Base-by-base conservation (phyloP, 2,113 vertebrate genomes). In the Bambusicola thoracicus region DNA sequence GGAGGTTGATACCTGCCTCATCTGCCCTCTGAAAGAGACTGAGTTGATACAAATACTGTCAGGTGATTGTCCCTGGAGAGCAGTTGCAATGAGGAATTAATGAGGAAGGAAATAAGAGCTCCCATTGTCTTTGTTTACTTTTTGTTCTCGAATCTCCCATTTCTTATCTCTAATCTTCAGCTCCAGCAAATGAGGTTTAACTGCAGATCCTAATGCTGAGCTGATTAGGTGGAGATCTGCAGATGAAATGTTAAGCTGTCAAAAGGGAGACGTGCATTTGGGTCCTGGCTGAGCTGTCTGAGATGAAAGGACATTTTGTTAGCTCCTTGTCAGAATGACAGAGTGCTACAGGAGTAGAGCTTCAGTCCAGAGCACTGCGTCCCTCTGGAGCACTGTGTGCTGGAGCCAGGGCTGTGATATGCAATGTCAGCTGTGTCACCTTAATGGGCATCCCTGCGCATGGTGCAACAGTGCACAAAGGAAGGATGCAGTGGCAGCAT, bases 381-480 rank as follows among this genome's bases (percentile, higher is more conserved):
- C 41, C 21, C 72, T 66, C 21, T 22, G 49, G 80, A 69, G 22
- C 48, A 40, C 46, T 17, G 61, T 0, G 32, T 44, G 53, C 29
- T 2, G 1, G 29, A 68, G 40, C 29, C 1, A 2, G 15, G 48
- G 46, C 34, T 49, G 13, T 2, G 46, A 51, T 29, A 34, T 12
- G 40, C 40, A 43, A 3, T 8, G 17, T 8, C 7, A 65, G 62
- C 40, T 43, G 29, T 32, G 13, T 13, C 63, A 43, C 63, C 29
- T 43, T 32, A 2, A 1, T 6, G 11, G 61, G 2, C 0, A 14
- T 87, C 13, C 24, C 18, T 3, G 2, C 11, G 20, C 2, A 0
- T 49, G 18, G 10, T 24, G 29, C 51, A 1, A 0, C 24, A 8
- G n/a, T 6, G 2, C 8, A 32, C 0, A 1, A 40, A 11, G 11